These are phyloP conservation scores for Ciconia stormi DNA, from an alignment of 2,113 vertebrate species.

Conservation along the genomic window DNA sequence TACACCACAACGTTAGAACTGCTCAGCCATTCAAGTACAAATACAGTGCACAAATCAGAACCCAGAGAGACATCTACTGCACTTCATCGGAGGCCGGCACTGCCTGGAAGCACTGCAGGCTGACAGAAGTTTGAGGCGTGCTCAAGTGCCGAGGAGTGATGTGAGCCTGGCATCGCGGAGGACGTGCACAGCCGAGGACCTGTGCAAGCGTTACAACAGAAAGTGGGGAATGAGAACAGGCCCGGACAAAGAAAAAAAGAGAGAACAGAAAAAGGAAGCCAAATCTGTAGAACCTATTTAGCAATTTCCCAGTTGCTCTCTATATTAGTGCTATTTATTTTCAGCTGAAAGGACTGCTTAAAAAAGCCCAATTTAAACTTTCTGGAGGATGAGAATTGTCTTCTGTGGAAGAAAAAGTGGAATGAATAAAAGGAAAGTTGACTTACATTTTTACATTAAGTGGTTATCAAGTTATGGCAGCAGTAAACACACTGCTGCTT, in stretches of 20 bases:
- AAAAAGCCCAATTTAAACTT: neutral
- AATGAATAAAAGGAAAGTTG: neutral
- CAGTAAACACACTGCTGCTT: neutral
- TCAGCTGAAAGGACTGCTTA: neutral
- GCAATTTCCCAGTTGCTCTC: neutral
- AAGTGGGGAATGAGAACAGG: neutral
- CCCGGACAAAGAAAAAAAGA: neutral
- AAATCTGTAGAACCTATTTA: neutral
- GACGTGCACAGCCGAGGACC: neutral
- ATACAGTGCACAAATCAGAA: neutral
- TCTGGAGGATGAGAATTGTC: neutral
- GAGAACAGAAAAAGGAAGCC: neutral
- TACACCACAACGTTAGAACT: neutral
- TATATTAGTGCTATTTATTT: neutral
- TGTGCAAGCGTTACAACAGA: neutral
- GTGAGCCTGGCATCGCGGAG: accelerated
- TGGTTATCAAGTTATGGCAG: neutral
- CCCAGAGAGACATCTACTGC: neutral
- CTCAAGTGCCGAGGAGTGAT: accelerated
- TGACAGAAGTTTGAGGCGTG: accelerated
- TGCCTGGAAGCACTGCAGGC: neutral
- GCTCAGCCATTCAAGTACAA: neutral
- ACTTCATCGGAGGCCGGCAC: neutral
- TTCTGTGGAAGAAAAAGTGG: neutral
- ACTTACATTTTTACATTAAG: neutral